Base-by-base conservation (phyloP, 2,797 vertebrate genomes). In the Hemibagrus guttatus region DNA sequence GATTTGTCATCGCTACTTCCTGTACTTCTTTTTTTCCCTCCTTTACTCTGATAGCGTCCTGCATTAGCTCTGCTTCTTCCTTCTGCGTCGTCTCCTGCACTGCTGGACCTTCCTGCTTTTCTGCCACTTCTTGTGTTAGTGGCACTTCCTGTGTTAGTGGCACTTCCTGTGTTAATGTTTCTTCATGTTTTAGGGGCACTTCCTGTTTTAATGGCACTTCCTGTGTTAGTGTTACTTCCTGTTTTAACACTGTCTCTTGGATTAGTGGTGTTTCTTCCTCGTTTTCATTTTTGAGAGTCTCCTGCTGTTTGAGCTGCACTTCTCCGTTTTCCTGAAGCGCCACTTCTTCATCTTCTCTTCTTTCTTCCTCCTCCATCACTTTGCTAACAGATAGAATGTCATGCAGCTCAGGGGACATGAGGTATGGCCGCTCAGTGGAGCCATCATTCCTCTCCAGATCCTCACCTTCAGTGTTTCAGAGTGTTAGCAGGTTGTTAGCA, bases 381-480 rank as follows among this genome's bases (percentile, higher is more conserved):
- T 87, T 81, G 12, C 90, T 46, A 93, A 96, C 96, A 82, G 96
- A 96, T 84, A 99, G 95, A 93, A 99, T 98, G 87, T 96, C 94
- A 16, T 97, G 97, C 89, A 99, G 96, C 92, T 96, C 95, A 0
- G 94, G 95, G 68, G 97, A 97, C 97, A 99, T 98, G 96, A 96
- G 98, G 96, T 97, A 99, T 68, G 98, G 98, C 91, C 95, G 94
- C 87, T 97, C 98, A 2, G 94, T 91, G 1, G 98, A 98, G 89
- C 98, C 97, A 81, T 99, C 97, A 21, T 99, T 99, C 92, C 98
- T 96, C 94, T 99, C 98, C 95, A 99, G 95, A 90, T 99, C 98
- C 95, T 99, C 98, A 81, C 98, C 98, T 99, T 97, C 92, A 89
- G 87, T 35, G 4, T 49, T 58, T 74, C 83, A 72, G 21, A 68